Evolutionary conservation across 1,140 invertebrate genomes (phyloP).

Genomic region (Bombus superbus): DNA sequence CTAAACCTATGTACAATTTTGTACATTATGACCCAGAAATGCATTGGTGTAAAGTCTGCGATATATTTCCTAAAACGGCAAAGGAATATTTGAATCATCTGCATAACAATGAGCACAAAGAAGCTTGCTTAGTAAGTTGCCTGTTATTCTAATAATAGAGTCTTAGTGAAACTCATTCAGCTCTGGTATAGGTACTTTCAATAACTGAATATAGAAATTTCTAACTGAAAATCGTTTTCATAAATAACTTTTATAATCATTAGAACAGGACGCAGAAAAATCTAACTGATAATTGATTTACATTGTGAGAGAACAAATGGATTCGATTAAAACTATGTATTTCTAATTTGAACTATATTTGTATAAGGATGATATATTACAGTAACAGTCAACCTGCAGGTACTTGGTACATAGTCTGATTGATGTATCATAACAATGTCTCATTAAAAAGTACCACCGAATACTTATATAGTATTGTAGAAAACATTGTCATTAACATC

Average conservation of each 20-base stretch:
- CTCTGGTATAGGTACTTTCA: constrained; percentile 21
- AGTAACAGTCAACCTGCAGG: constrained; percentile 60
- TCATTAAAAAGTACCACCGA: constrained; percentile 57
- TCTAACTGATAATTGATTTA: constrained; percentile 54
- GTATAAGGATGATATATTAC: constrained; percentile 66
- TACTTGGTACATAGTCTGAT: constrained; percentile 66
- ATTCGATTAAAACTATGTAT: constrained; percentile 64
- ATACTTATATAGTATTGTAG: constrained; percentile 44
- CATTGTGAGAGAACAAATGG: constrained; percentile 55
- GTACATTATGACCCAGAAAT: constrained; percentile 94
- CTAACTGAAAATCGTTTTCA: constrained; percentile 32
- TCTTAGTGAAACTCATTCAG: constrained; percentile 35
- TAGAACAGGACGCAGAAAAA: constrained; percentile 63
- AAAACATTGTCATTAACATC: constrained; percentile 51
- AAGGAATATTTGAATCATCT: constrained; percentile 93
- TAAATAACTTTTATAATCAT: constrained; percentile 58
- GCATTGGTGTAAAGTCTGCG: constrained; percentile 93
- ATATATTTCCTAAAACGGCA: constrained; percentile 92
- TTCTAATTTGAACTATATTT: constrained; percentile 67
- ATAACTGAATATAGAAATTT: constrained; percentile 38
- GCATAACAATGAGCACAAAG: constrained; percentile 90
- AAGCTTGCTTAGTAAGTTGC: constrained; percentile 83
- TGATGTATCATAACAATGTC: constrained; percentile 57
- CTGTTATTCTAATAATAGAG: constrained; percentile 31
- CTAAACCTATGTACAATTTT: constrained; percentile 87